Evolutionary conservation across 2,797 vertebrate species (phyloP).

Genomic region (Artibeus lituratus): DNA sequence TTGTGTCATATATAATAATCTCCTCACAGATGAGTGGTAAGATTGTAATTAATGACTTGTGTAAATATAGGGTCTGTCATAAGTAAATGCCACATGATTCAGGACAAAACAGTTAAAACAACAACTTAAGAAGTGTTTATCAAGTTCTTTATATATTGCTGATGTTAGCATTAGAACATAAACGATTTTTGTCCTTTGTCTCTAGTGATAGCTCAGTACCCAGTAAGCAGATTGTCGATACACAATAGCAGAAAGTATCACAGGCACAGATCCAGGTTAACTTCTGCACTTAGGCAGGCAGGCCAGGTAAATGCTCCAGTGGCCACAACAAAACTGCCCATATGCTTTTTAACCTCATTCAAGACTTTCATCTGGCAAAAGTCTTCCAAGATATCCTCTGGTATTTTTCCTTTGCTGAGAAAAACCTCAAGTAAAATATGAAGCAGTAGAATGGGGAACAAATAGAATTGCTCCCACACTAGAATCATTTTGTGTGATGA

Average conservation of each 20-base stretch:
- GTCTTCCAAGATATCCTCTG: not conserved
- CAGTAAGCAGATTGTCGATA: not conserved
- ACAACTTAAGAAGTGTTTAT: not conserved
- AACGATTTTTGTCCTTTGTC: constrained; percentile 1
- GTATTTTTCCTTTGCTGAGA: not conserved
- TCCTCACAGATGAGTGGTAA: not conserved
- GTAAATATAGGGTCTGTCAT: not conserved
- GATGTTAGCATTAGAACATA: not conserved
- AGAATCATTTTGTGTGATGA: not conserved
- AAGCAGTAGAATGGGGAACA: not conserved
- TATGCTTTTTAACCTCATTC: not conserved
- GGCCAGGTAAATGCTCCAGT: not conserved
- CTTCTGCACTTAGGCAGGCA: not conserved
- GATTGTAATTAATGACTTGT: not conserved
- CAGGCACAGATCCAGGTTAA: not conserved
- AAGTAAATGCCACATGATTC: not conserved
- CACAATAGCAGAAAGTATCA: not conserved
- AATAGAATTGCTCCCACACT: not conserved
- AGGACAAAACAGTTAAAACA: not conserved
- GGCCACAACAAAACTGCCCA: not conserved
- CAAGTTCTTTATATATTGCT: not conserved
- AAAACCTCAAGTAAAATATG: not conserved
- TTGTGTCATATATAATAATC: not conserved
- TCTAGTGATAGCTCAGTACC: not conserved
- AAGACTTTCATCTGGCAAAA: not conserved